Evolutionary conservation across 2,888 invertebrate species (phyloP), one percentile per base, ranked within the genome.

Genomic region (Hydrotaea cyrtoneurina): DNA sequence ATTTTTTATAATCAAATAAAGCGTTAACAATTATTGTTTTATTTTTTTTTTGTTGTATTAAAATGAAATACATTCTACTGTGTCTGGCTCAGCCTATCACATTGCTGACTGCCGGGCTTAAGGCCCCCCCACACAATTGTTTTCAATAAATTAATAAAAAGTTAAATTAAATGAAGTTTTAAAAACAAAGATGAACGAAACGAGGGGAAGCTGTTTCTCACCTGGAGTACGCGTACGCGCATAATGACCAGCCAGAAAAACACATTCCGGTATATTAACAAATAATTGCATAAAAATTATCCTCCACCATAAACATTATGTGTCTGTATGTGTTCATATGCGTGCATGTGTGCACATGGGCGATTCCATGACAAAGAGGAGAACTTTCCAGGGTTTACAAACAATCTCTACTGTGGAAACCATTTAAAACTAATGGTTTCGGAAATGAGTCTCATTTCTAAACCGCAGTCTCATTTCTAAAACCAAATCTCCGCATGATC

Each of bases 241-340:
- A 13, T 43, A 43, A 43, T 43, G 43, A 15, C 57, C 57, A 57
- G 21, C 13, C 57, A 2, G 57, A 21, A 21, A n/a, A 2, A 11
- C 21, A 19, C 57, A 21, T 57, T 21, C 19, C 11, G 57, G 57
- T 57, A 21, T 57, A 57, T 57, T 57, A 57, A 19, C 57, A 57
- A 57, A 57, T 57, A 57, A 57, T 57, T 57, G 21, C 19, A 57
- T 57, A 57, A 57, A 11, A 57, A 57, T 57, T 57, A 57, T 57
- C 23, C 21, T 57, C 19, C 8, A 19, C 21, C 19, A 57, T 57
- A 57, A 57, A 57, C 57, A 57, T 21, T 11, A 43, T 31, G 43
- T 13, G 11, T 43, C 10, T 43, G 43, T 43, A 43, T 43, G 11
- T 43, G 43, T 43, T 43, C 7, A 43, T 43, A 43, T 43, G 11